Evolutionary conservation across 2,888 invertebrate genomes (phyloP), one percentile per base, ranked within the genome.

Genomic region (Drosophila ezoana): DNA sequence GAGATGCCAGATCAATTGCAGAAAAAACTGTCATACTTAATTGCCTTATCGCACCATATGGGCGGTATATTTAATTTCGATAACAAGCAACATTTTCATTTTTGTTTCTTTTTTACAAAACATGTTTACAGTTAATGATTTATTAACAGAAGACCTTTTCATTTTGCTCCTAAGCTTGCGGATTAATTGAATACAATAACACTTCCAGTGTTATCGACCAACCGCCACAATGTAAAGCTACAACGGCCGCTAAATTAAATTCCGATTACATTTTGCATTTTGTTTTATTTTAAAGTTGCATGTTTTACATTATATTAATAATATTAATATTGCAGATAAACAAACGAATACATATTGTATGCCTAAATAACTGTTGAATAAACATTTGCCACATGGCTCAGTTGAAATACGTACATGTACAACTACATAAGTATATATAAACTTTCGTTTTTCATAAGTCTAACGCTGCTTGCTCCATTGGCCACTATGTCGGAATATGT

Each of bases 301-400:
- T 81, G 82, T 76, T 87, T 80, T 80, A 85, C 85, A 86, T 86
- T 86, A 87, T 76, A 84, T 87, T 87, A 87, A 85, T 87, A 84
- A 84, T 87, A 66, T 75, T 85, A 87, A 86, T 86, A 86, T 86
- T 86, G 85, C 85, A 86, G 87, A 86, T 85, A 86, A 86, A 87
- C 85, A 86, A 86, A 87, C 82, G 82, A 84, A 85, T 86, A 85
- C 78, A 84, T 84, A 76, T 70, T 86, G 59, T 80, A 86, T 85
- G 76, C 85, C 79, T 86, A 86, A 84, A 76, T 84, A 85, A 87
- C 87, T 82, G 76, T 84, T 87, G 83, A 86, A 83, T 83, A 68
- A 77, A 77, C 77, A 77, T 70, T 73, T 56, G 72, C 76, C 76
- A 54, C 47, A 59, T 62, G 76, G 72, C 76, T 71, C 77, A 71